Base-by-base conservation (phyloP, 1,140 invertebrate species). In the Bradysia coprophila region DNA sequence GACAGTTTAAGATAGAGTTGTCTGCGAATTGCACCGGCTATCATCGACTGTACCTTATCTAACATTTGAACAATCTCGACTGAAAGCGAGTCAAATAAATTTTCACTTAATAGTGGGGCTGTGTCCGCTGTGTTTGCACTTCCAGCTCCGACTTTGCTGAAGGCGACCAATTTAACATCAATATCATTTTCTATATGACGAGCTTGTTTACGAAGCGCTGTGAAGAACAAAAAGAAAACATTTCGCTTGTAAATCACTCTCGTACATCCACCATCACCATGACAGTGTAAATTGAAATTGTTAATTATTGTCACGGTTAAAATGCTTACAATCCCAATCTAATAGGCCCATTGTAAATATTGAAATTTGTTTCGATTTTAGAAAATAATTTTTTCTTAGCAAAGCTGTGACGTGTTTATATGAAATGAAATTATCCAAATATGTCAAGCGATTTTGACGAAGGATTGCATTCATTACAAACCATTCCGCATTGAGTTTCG, bases 121-220 rank as follows among this genome's bases (percentile, higher is more conserved):
- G 54, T 67, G 2, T 61, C 43, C 10, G 54, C 43, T 37, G 42
- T 19, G 38, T 66, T 71, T n/a, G 61, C 48, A 41, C 62, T 66
- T 46, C 76, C 79, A 38, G 88, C 78, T 20, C 87, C 88, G 18
- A 96, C 66, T 68, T 96, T 98, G 61, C 89, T 95, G 54, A 94
- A 92, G 13, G 87, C 85, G 1, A 95, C 87, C 39, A 98, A 63
- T 61, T 97, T 97, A 3, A 90, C 68, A 65, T 97, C 93, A 47
- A 97, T 91, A 60, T 96, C 92, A 75, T 94, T 96, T 69, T 97
- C 94, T 21, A 96, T 63, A 46, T 84, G 76, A 44, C 93, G 68
- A 1, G 93, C 92, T 63, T 93, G 85, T 57, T 93, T 93, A 37
- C 91, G 69, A 36, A 96, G 65, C 64, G 93, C 93, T 95, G 52